Conservation (phyloP, 2,888 invertebrate genomes). For the Alloscopus bannaensis region DNA sequence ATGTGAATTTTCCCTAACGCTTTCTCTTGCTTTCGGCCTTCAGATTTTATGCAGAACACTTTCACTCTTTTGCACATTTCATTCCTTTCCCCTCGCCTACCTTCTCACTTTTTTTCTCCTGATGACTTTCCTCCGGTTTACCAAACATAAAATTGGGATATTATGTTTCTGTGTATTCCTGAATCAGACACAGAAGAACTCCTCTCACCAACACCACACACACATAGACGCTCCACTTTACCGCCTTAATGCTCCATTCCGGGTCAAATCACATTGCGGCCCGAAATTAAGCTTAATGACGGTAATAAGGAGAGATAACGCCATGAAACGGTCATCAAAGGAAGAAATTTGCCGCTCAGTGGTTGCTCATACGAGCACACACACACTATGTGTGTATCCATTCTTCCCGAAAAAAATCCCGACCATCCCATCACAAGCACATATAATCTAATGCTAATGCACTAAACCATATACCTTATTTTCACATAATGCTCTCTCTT, state of each 20-base stretch:
- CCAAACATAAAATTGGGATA: no score
- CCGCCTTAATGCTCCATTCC: constrained; percentile 32
- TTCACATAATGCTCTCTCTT: constrained; percentile 10
- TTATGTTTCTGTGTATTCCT: no score
- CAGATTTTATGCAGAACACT: no score
- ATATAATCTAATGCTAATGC: constrained; percentile 1
- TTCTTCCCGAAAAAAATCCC: background rate
- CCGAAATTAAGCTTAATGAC: constrained; percentile 51
- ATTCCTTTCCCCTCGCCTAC: no score
- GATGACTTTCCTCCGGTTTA: no score
- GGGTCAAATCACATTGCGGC: constrained; percentile 45
- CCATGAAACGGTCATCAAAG: constrained; percentile 38
- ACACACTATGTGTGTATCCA: no score
- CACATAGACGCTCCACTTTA: constrained; percentile 12
- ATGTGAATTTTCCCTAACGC: no score
- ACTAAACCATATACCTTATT: background rate
- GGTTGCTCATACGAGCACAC: background rate
- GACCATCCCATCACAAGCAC: constrained; percentile 14
- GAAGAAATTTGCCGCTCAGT: constrained; percentile 14
- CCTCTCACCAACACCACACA: constrained; percentile 6
- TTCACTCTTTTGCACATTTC: no score
- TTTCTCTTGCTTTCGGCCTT: no score
- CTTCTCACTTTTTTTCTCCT: no score
- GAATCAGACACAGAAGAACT: constrained; percentile 15
- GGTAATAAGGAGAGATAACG: constrained; percentile 50